Percentiles rank a stretch among this genome's conserved stretches.
Conservation (phyloP, 1,140 invertebrate species). For the Rhagoletis pomonella region DNA sequence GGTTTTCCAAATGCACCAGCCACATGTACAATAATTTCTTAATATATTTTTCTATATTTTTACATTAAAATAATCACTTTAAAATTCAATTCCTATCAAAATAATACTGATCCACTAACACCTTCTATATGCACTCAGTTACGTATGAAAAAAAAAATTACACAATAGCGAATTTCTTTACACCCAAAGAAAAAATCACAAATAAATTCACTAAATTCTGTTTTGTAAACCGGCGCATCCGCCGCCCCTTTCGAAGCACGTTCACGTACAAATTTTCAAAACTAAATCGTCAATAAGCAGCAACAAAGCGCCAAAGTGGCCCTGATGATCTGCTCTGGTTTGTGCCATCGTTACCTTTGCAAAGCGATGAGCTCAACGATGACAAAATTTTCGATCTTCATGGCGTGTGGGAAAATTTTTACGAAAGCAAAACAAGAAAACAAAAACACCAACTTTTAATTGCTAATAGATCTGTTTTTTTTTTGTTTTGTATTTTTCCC, state of each 20-base stretch:
- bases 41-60: too few relatives aligned
- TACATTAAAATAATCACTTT: neutral
- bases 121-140: neutral
- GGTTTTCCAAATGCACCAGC: neutral
- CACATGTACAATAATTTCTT: neutral
- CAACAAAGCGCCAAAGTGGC: slow-evolving; percentile 19
- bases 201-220: slow-evolving; percentile 10
- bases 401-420: neutral
- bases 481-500: neutral
- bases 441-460: neutral
- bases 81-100: neutral
- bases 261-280: slow-evolving; percentile 8
- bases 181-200: neutral
- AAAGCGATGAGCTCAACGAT: slow-evolving; percentile 36
- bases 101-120: slow-evolving; percentile 2
- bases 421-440: neutral
- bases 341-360: neutral
- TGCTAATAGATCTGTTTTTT: slow-evolving; percentile 25
- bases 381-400: slow-evolving; percentile 37
- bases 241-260: slow-evolving; percentile 7
- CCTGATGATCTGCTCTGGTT: slow-evolving; percentile 42
- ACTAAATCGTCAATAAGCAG: slow-evolving; percentile 34
- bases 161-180: slow-evolving; percentile 32
- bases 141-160: slow-evolving; percentile 12
- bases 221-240: slow-evolving; percentile 24